Conservation (phyloP, 2,888 invertebrate genomes). For the Lacanobia wlatinum region DNA sequence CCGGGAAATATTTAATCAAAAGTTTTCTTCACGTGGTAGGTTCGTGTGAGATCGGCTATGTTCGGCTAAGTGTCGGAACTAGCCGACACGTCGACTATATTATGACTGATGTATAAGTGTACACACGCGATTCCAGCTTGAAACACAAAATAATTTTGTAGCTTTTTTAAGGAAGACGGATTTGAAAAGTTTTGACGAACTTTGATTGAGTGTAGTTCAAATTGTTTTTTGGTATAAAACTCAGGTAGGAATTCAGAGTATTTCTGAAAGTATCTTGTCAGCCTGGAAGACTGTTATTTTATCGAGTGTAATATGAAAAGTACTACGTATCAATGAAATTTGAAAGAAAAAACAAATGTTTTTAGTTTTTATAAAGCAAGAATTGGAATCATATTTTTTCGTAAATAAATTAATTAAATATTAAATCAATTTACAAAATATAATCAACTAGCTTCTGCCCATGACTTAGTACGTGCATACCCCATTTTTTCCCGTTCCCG, state of each 20-base stretch:
- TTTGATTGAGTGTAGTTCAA: constrained; percentile 34
- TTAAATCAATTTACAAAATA: too few relatives aligned
- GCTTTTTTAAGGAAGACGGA: constrained; percentile 22
- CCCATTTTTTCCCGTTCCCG: too few relatives aligned
- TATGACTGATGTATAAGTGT: constrained; percentile 40
- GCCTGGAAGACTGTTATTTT: not conserved
- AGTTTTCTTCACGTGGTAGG: constrained; percentile 23
- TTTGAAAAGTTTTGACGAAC: constrained; percentile 27
- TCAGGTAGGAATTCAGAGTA: not conserved
- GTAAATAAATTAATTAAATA: too few relatives aligned
- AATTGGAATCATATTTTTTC: not conserved
- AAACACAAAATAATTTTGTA: constrained; percentile 21
- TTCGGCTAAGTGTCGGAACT: constrained; percentile 26
- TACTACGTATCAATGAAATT: not conserved
- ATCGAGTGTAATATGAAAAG: not conserved
- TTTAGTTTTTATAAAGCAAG: not conserved
- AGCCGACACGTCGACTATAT: constrained; percentile 32
- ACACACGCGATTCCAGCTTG: constrained; percentile 31
- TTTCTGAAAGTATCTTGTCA: not conserved
- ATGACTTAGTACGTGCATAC: too few relatives aligned
- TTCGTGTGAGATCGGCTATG: constrained; percentile 40
- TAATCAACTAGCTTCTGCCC: not conserved
- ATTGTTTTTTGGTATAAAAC: not conserved
- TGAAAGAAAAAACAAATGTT: not conserved
- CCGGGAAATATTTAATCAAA: constrained; percentile 27